phyloP scores from a whole-genome alignment of 2,797 vertebrate genomes.

The Gymnothorax javanicus region DNA sequence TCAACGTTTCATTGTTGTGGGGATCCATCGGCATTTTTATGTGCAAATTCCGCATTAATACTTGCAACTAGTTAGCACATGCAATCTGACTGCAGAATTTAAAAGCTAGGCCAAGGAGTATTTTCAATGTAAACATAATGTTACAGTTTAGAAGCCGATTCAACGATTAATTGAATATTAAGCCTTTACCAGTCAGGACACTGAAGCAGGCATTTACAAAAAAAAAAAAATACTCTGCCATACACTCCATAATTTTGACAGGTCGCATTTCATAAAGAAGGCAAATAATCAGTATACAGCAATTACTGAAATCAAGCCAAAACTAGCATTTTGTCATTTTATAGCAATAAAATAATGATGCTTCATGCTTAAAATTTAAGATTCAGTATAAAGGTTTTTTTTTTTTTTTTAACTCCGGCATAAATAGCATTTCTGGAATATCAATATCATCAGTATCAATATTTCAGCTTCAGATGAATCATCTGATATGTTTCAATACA shows the following conservation, averaged over 20 bases:
- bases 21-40: background rate
- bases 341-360: constrained; percentile 27
- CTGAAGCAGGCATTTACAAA: background rate
- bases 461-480: no score
- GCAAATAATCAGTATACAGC: background rate
- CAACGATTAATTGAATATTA: no score
- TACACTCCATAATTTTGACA: background rate
- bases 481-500: no score
- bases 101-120: no score
- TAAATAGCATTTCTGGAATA: no score
- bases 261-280: background rate
- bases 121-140: no score
- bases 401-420: no score
- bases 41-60: background rate
- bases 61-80: background rate
- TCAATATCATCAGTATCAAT: no score
- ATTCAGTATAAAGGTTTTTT: no score
- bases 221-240: background rate
- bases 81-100: no score
- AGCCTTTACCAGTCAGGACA: background rate
- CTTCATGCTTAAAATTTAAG: background rate
- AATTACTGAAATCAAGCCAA: background rate
- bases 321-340: constrained; percentile 39
- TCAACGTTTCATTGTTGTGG: background rate
- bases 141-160: no score